Evolutionary conservation across 2,113 vertebrate genomes (phyloP).

Genomic region (Probosciger aterrimus): DNA sequence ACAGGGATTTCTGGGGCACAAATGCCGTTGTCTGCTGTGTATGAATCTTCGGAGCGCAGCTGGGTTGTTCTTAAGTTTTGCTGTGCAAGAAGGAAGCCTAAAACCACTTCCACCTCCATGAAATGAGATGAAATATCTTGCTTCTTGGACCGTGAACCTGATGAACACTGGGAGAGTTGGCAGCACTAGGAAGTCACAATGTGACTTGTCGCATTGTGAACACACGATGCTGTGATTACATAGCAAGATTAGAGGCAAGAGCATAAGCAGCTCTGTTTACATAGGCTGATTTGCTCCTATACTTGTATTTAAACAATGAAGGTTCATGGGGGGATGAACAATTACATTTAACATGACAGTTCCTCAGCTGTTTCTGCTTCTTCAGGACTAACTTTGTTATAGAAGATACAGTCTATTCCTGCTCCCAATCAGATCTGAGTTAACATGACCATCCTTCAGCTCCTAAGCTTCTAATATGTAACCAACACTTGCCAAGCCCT

Average conservation of each 20-base stretch:
- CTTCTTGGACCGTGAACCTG: not conserved
- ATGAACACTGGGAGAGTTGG: not conserved
- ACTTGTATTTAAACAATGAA: not conserved
- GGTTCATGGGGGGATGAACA: not conserved
- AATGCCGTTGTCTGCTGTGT: no score
- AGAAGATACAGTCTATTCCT: not conserved
- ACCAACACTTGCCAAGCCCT: not conserved
- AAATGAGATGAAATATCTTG: not conserved
- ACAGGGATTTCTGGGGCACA: fast-evolving
- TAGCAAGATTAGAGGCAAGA: not conserved
- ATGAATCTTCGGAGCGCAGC: not conserved
- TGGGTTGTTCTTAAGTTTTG: not conserved
- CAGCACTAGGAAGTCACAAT: not conserved
- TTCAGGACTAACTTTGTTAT: not conserved
- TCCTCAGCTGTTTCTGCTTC: not conserved
- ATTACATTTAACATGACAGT: fast-evolving
- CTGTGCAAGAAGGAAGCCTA: not conserved
- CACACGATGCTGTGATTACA: not conserved
- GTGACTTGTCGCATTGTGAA: no score
- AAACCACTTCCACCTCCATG: fast-evolving
- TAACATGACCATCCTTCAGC: not conserved
- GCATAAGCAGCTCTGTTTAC: not conserved
- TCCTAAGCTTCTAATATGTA: not conserved
- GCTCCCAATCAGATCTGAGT: not conserved
- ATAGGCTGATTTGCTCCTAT: not conserved